Evolutionary conservation across 2,888 invertebrate species (phyloP).

Genomic region (Eulithis prunata): DNA sequence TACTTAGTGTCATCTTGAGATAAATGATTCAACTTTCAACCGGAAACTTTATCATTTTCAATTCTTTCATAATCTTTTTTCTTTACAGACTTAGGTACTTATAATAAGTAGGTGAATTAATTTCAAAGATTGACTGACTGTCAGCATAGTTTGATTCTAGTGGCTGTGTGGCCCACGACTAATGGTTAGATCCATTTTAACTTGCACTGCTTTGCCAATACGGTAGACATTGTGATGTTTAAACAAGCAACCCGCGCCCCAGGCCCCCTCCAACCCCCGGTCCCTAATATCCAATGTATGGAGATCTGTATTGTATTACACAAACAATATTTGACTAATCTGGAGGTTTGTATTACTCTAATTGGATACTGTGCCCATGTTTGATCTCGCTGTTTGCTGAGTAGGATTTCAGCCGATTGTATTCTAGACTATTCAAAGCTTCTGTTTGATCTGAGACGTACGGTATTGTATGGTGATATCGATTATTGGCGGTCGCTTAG

Average conservation of each 20-base stretch:
- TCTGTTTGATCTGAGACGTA: conserved; percentile 31
- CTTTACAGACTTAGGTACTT: no score
- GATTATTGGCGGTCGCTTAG: conserved; percentile 17
- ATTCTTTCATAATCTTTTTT: no score
- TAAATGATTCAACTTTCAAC: no score
- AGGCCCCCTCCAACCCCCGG: conserved; percentile 38
- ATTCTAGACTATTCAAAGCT: conserved; percentile 33
- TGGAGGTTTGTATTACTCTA: conserved; percentile 68
- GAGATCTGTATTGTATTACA: conserved; percentile 72
- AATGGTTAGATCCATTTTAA: conserved; percentile 1
- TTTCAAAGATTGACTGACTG: no score
- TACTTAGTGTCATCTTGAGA: no score
- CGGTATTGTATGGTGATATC: conserved; percentile 18
- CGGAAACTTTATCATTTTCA: no score
- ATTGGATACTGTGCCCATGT: conserved; percentile 60
- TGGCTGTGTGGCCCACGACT: neutral
- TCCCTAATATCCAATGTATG: conserved; percentile 70
- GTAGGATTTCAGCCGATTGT: conserved; percentile 42
- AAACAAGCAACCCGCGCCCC: conserved; percentile 47
- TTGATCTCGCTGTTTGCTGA: conserved; percentile 42
- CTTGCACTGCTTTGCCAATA: conserved; percentile 14
- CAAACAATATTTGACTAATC: conserved; percentile 77
- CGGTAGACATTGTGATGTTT: conserved; percentile 31
- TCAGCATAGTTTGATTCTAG: neutral
- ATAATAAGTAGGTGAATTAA: no score